phyloP scores from a whole-genome alignment of 2,888 invertebrate genomes.

The Tiliacea aurago region DNA sequence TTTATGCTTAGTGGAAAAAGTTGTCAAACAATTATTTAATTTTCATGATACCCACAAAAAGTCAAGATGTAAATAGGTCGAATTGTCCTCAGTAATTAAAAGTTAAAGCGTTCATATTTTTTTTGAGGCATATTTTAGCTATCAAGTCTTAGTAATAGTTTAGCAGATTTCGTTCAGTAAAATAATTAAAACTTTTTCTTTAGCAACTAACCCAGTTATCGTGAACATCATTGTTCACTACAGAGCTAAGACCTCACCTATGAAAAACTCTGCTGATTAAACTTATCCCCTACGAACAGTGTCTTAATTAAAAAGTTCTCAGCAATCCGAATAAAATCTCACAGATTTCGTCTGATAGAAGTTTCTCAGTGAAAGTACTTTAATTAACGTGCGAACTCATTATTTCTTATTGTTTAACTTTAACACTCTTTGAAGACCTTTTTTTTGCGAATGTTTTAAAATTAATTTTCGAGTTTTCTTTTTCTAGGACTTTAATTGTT shows the following conservation, averaged over 20 bases:
- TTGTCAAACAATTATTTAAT: not conserved
- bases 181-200: not conserved
- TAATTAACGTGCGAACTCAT: slow-evolving; percentile 73
- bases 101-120: not conserved
- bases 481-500: not conserved
- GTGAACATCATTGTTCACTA: slow-evolving; percentile 16
- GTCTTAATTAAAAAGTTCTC: slow-evolving; percentile 74
- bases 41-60: not conserved
- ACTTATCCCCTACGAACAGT: slow-evolving; percentile 49
- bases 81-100: not conserved
- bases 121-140: not conserved
- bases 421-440: slow-evolving; percentile 36
- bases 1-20: not conserved
- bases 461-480: not conserved
- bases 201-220: not conserved
- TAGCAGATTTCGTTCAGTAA: not conserved
- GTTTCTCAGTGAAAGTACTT: slow-evolving; percentile 65
- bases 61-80: not conserved
- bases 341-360: slow-evolving; percentile 66
- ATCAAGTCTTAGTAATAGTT: not conserved
- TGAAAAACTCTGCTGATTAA: slow-evolving; percentile 48
- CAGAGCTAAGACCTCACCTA: slow-evolving; percentile 29
- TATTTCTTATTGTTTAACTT: slow-evolving; percentile 71
- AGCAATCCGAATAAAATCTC: slow-evolving; percentile 67
- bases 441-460: slow-evolving; percentile 23